Percentiles rank a stretch among this genome's conserved stretches.
phyloP scores from a whole-genome alignment of 2,797 vertebrate genomes.

The Sebastiscus tertius region DNA sequence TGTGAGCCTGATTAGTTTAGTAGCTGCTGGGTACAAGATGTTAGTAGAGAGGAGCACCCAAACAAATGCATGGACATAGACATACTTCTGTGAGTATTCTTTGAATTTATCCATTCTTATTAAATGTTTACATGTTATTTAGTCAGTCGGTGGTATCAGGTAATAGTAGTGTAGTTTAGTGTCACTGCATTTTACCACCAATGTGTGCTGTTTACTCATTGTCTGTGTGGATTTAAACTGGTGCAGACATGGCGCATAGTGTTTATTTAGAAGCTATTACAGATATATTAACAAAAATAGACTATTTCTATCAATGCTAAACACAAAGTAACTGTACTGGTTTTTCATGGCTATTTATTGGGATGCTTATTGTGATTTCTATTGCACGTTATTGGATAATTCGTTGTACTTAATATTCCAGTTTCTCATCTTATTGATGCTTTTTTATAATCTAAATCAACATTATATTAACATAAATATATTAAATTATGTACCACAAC shows the following conservation, averaged over 20 bases:
- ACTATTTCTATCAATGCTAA: not conserved
- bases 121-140: not conserved
- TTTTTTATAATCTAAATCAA: not conserved
- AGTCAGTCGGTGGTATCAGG: not conserved
- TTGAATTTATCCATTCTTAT: not conserved
- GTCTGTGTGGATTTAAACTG: not conserved
- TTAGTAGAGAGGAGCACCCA: conserved; percentile 57
- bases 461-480: not conserved
- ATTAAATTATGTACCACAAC: not conserved
- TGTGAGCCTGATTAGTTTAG: conserved; percentile 81
- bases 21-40: conserved; percentile 68
- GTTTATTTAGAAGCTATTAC: not conserved
- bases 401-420: not conserved
- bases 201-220: not conserved
- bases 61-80: conserved; percentile 81
- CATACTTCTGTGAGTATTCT: conserved; percentile 80
- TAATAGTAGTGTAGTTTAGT: not conserved
- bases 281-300: not conserved
- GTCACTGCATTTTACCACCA: not conserved
- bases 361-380: not conserved
- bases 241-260: not conserved
- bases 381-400: not conserved
- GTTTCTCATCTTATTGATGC: not conserved
- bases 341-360: not conserved
- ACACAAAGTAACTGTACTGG: not conserved